Evolutionary conservation across 2,797 vertebrate genomes (phyloP).

Genomic region (Phoebastria nigripes): DNA sequence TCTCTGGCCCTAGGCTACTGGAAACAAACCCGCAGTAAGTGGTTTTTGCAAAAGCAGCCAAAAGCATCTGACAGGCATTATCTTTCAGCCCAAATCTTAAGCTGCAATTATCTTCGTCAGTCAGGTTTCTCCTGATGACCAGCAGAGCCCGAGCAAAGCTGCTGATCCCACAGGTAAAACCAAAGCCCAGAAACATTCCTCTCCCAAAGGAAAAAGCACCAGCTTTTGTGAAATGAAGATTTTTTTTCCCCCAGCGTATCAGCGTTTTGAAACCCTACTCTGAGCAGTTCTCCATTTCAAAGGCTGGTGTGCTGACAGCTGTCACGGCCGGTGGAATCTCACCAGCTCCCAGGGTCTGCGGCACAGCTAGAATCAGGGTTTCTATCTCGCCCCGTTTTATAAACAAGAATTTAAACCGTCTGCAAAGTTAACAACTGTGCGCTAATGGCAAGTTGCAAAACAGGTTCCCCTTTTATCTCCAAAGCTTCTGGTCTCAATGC

Average conservation of each 20-base stretch:
- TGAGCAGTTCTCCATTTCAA: background rate
- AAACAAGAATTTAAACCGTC: background rate
- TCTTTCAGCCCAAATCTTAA: background rate
- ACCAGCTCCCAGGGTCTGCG: background rate
- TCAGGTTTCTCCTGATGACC: background rate
- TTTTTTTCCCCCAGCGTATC: fast-evolving
- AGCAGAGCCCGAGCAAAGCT: background rate
- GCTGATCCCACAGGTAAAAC: background rate
- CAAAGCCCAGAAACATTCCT: background rate
- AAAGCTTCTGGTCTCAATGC: background rate
- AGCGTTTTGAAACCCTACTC: background rate
- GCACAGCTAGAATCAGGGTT: background rate
- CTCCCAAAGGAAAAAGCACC: background rate
- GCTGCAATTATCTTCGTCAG: background rate
- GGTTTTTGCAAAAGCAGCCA: background rate
- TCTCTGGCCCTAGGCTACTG: background rate
- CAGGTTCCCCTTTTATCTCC: background rate
- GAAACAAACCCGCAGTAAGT: background rate
- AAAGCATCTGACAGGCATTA: background rate
- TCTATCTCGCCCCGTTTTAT: background rate
- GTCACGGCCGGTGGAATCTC: background rate
- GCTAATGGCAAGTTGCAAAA: background rate
- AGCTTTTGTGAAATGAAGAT: background rate
- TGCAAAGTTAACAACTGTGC: background rate
- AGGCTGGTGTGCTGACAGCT: background rate